Evolutionary conservation across 2,113 vertebrate genomes (phyloP).

Genomic region (Pao palembangensis): DNA sequence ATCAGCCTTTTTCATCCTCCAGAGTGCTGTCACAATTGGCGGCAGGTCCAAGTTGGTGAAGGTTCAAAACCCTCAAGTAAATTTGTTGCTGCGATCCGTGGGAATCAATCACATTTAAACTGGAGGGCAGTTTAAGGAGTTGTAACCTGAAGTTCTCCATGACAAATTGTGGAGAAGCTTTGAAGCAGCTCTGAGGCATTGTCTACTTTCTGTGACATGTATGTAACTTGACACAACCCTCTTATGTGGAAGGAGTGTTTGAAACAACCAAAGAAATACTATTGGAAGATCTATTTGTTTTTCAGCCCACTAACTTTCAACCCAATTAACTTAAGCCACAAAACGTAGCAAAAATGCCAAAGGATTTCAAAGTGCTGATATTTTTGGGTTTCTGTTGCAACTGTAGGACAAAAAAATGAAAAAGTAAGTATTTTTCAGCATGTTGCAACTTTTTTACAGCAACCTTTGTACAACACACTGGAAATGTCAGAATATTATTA

Average conservation of each 20-base stretch:
- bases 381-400: too few relatives aligned
- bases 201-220: background rate
- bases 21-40: background rate
- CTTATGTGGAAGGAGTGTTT: background rate
- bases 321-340: too few relatives aligned
- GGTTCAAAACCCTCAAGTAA: background rate
- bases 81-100: background rate
- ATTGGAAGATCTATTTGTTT: too few relatives aligned
- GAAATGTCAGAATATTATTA: background rate
- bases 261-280: background rate
- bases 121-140: too few relatives aligned
- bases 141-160: too few relatives aligned
- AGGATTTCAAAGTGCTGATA: background rate
- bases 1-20: background rate
- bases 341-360: background rate
- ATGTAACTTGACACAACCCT: conserved; percentile 7
- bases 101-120: background rate
- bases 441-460: background rate
- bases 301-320: too few relatives aligned
- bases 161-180: too few relatives aligned
- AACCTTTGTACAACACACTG: background rate
- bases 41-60: background rate
- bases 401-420: background rate
- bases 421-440: background rate
- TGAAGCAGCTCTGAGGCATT: too few relatives aligned